Base-by-base conservation (phyloP, 2,797 vertebrate species). In the Sternarchorhynchus goeldii region DNA sequence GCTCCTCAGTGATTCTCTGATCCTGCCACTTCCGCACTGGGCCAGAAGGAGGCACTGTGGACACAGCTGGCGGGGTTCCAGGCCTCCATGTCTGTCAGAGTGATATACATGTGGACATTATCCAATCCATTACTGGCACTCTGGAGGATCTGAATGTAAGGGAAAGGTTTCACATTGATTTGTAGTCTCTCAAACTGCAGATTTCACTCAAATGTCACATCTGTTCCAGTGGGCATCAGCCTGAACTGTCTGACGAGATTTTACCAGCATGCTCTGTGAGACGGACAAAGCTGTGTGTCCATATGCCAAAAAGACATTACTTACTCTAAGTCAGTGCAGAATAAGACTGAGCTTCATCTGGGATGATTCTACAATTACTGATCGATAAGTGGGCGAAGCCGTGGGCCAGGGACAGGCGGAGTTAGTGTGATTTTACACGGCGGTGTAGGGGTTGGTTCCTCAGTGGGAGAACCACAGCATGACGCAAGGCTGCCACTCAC, bases 401-500 rank as follows among this genome's bases (percentile, higher is more conserved):
- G 5, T 1, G 32, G 45, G 14, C 2, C n/a, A 17, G 59, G 2
- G 5, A 36, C 57, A 56, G 20, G 12, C 36, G 53, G 45, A 60
- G 56, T 14, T 5, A n/a, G 69, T 31, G 32, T 8, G 7, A 31
- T 21, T 67, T 60, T 50, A 50, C 34, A 62, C 16, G 18, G 55
- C 6, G 20, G 16, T 32, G 70, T 64, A 56, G 71, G 60, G 16
- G 56, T 17, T 36, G 8, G 12, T 57, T 39, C 45, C 73, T 41
- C 53, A 32, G 50, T 21, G 59, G 32, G 50, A 71, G 31, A 75
- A 74, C 55, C 29, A 31, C 67, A 63, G 81, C 68, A 79, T 87
- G 85, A 87, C 85, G 82, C 83, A 82, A 21, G 77, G 74, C 79
- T 55, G 45, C 58, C 84, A 92, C 91, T 29, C 79, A 92, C 90